A percentile compares a stretch with the other conserved stretches of the same genome.
These are phyloP conservation scores for Ceyx cyanopectus DNA, from an alignment of 2,113 vertebrate genomes.

Conservation along the genomic window DNA sequence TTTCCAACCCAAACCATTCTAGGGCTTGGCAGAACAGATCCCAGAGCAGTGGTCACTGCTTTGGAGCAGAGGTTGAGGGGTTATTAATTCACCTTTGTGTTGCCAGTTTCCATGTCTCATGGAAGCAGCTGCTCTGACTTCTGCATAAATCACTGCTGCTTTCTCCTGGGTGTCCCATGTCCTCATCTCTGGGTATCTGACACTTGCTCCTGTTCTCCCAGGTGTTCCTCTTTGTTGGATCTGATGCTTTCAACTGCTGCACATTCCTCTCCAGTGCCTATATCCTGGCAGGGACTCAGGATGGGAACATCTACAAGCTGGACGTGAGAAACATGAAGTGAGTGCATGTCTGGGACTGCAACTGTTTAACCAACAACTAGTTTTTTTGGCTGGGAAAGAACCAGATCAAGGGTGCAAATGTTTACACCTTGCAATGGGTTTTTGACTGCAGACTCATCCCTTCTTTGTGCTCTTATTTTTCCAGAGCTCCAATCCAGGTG, in stretches of 20 bases:
- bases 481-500: constrained; percentile 76
- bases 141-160: background rate
- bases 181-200: background rate
- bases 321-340: constrained; percentile 81
- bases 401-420: background rate
- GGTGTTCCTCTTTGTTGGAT: constrained; percentile 80
- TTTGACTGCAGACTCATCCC: background rate
- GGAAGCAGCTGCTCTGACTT: background rate
- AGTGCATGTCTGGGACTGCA: background rate
- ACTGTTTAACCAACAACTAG: accelerated
- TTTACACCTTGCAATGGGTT: accelerated
- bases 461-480: background rate
- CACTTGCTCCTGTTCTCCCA: constrained; percentile 1
- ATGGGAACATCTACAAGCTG: constrained; percentile 83
- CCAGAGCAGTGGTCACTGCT: accelerated
- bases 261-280: constrained; percentile 79
- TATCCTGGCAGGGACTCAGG: constrained; percentile 80
- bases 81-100: background rate
- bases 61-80: background rate
- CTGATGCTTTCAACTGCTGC: constrained; percentile 85
- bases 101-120: background rate
- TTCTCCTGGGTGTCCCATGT: background rate
- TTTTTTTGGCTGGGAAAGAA: background rate
- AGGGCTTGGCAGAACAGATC: background rate
- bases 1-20: too few relatives aligned